Base-by-base conservation (phyloP, 2,113 vertebrate species). In the Coracopsis vasa region DNA sequence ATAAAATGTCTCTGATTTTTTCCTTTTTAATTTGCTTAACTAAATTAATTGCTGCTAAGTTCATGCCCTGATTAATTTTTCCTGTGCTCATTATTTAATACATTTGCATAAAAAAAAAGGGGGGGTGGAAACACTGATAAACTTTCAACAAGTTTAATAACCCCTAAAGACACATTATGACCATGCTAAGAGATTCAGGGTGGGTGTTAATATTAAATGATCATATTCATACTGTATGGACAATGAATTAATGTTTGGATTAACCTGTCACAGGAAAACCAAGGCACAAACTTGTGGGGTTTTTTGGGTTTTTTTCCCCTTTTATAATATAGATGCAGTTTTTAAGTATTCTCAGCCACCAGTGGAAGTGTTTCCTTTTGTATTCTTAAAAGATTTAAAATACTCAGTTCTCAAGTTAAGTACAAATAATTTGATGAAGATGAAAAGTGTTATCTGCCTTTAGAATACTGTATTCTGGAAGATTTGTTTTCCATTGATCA, bases 21-120 rank as follows among this genome's bases (percentile, higher is more conserved):
- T 79, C 42, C 51, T 84, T 84, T 90, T 94, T 71, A 88, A 96
- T 96, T 95, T 93, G 31, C 39, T 92, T 74, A 86, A 14, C 41
- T 69, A 94, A 95, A 93, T 81, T 74, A 60, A 94, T 65, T 88
- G 39, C 48, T 87, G 58, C 42, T 94, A 53, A 89, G n/a, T 90
- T 82, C n/a, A 35, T 42, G 45, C 64, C 20, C 15, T 80, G 64
- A 33, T 47, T 93, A 7, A 69, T 72, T 88, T 95, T 88, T 71
- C 58, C 51, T 66, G 20, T 72, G 23, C 27, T 94, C 54, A 65
- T 65, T 90, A 81, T 67, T 79, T 79, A 93, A 90, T 47, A 14
- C 1, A 78, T 91, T 93, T 94, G 23, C 64, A 71, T 88, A 97
- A 74, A 65, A 21, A 16, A 88, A 62, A 9, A 48, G 85, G 11